A percentile compares a stretch with the other conserved stretches of the same genome.
Conservation (phyloP, 2,797 vertebrate genomes). For the Notolepis coatsorum region DNA sequence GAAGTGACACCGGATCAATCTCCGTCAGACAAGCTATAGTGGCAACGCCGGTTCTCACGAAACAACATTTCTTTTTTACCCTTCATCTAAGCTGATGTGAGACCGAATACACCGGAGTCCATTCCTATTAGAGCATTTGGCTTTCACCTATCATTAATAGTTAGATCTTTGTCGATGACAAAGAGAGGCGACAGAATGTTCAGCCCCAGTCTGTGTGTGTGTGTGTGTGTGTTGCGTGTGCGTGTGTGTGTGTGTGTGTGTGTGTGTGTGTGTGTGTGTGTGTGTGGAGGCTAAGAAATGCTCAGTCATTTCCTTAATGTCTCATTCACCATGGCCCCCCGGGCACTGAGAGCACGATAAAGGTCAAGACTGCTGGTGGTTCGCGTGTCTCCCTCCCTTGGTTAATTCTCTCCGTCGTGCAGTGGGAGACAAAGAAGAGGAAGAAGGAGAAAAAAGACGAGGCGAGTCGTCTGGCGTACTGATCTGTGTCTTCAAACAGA, state of each 20-base stretch:
- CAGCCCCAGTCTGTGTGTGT: slow-evolving; percentile 18
- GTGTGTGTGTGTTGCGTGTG: slow-evolving; percentile 23
- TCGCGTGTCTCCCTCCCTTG: slow-evolving; percentile 67
- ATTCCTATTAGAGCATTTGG: slow-evolving; percentile 48
- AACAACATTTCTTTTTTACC: too few relatives aligned
- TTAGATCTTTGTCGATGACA: slow-evolving; percentile 33
- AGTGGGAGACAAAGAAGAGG: slow-evolving; percentile 13
- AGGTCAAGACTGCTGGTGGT: slow-evolving; percentile 78
- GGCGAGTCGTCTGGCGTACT: slow-evolving; percentile 36
- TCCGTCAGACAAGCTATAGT: slow-evolving; percentile 61
- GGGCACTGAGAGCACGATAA: slow-evolving; percentile 68
- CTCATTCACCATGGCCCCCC: slow-evolving; percentile 62
- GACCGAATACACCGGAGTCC: slow-evolving; percentile 49
- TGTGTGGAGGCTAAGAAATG: slow-evolving; percentile 54
- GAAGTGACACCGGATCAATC: slow-evolving; percentile 63
- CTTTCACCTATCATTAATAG: slow-evolving; percentile 41
- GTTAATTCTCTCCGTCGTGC: slow-evolving; percentile 59
- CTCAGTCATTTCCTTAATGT: slow-evolving; percentile 77
- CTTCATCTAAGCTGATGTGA: slow-evolving; percentile 45
- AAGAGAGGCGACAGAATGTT: slow-evolving; percentile 32
- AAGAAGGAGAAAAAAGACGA: slow-evolving; percentile 30
- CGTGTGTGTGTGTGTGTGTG: slow-evolving; percentile 7
- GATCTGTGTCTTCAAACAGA: slow-evolving; percentile 58
- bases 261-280: slow-evolving; percentile 31
- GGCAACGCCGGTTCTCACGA: slow-evolving; percentile 38